Base-by-base conservation (phyloP, 2,888 invertebrate genomes). In the Halictus ligatus region DNA sequence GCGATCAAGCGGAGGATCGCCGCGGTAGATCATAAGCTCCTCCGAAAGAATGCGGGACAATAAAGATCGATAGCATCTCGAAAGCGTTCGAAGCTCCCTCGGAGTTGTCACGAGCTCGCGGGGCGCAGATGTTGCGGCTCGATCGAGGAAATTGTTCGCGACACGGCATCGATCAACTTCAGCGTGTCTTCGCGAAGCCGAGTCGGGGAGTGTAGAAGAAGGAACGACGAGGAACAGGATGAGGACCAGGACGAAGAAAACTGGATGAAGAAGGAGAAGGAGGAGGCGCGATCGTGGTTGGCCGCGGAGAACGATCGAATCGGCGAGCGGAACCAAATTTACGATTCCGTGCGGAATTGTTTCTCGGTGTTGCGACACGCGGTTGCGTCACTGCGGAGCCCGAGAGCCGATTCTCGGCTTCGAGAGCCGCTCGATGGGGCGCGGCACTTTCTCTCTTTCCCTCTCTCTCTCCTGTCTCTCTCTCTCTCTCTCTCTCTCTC, bases 391-490 rank as follows among this genome's bases (percentile, higher is more conserved):
- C 40, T 75, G 81, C 48, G 67, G 79, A 29, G 84, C 29, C 29
- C 67, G 35, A 67, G 29, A 84, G 29, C 67, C 67, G 67, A 67
- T 29, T 29, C 29, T 35, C 84, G 75, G 67, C 35, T 67, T 18
- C 67, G 67, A 35, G 50, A 79, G 77, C 64, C 75, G 77, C 67
- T 75, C 81, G 81, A 75, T 81, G 86, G 88, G 88, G 89, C 88
- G 88, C 89, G 89, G 89, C 89, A 89, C 89, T 89, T 87, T 89
- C 88, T 89, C 89, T 84, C 80, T 60, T 43, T 35, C 35, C 71
- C 35, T 50, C 74, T 40, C 54, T 75, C 75, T 75, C 74, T 29
- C 48, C 46, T 15, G 64, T 48, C 75, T 60, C 40, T 25, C 15
- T 84, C 80, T 64, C n/a, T 89, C 88, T 89, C 89, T 84, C 80